Percentiles rank a stretch among this genome's conserved stretches.
Evolutionary conservation across 2,888 invertebrate genomes (phyloP).

Genomic region (Epinotia bilunana): DNA sequence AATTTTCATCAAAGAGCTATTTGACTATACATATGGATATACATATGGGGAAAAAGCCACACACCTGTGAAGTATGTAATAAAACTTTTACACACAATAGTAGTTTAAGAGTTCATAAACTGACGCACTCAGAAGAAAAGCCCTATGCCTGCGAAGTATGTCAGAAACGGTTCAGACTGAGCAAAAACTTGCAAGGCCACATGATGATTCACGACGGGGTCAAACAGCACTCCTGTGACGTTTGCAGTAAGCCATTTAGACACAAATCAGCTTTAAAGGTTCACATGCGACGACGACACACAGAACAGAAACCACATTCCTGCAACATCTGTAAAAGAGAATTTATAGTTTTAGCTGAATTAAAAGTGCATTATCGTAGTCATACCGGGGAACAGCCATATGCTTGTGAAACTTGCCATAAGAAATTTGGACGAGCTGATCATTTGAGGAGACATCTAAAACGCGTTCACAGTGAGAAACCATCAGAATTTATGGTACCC

Average conservation of each 20-base stretch:
- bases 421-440: slow-evolving; percentile 5
- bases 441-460: slow-evolving; percentile 14
- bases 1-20: not conserved
- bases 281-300: slow-evolving; percentile 2
- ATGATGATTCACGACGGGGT: not conserved
- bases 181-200: slow-evolving; percentile 11
- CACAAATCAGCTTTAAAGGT: slow-evolving; percentile 10
- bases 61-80: slow-evolving; percentile 1
- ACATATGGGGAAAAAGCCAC: not conserved
- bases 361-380: slow-evolving; percentile 10
- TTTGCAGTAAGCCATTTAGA: slow-evolving; percentile 12
- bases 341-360: slow-evolving; percentile 9
- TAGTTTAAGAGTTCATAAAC: slow-evolving; percentile 5
- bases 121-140: slow-evolving; percentile 4
- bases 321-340: slow-evolving; percentile 14
- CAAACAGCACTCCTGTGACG: slow-evolving; percentile 10
- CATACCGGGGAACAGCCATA: slow-evolving; percentile 13
- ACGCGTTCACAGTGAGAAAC: slow-evolving; percentile 10
- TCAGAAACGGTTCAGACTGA: slow-evolving; percentile 2
- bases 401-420: slow-evolving; percentile 18
- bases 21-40: slow-evolving; percentile 2
- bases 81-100: slow-evolving; percentile 12
- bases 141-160: not conserved
- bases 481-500: not conserved
- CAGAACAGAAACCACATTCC: not conserved